A percentile compares a stretch with the other conserved stretches of the same genome.
These are phyloP conservation scores for Habropoda laboriosa DNA, from an alignment of 1,140 invertebrate species.

Conservation along the genomic window DNA sequence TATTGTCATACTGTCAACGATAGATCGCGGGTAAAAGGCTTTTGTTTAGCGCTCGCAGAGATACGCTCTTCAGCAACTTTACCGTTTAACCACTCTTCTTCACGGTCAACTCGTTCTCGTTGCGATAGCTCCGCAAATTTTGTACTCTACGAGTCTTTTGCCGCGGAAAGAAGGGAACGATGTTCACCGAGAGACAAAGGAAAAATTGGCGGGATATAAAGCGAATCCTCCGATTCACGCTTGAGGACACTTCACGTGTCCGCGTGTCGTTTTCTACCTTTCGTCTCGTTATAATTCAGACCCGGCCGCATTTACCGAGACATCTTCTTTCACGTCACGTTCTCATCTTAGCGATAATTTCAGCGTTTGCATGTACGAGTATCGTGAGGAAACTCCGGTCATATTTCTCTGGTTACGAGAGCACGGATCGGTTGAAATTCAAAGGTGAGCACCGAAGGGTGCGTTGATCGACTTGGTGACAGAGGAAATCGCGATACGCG, in stretches of 20 bases:
- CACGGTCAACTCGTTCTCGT: background rate
- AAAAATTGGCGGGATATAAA: background rate
- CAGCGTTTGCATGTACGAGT: slow-evolving; percentile 15
- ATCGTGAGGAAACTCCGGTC: no score
- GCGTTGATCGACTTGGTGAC: slow-evolving; percentile 23
- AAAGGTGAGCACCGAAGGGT: background rate
- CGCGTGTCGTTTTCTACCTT: background rate
- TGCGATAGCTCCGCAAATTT: background rate
- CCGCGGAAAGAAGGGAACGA: background rate
- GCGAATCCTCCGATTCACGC: background rate
- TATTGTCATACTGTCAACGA: no score
- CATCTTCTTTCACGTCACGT: slow-evolving; percentile 25
- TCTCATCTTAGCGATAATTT: slow-evolving; percentile 26
- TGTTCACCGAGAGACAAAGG: background rate
- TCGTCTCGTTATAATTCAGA: background rate
- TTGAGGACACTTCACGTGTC: background rate
- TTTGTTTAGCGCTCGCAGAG: no score
- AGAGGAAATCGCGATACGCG: background rate
- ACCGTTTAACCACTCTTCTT: background rate
- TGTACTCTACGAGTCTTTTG: background rate
- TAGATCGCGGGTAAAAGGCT: no score
- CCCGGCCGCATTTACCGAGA: background rate
- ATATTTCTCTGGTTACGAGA: no score
- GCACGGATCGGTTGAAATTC: slow-evolving; percentile 42
- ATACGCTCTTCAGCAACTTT: no score